phyloP scores from a whole-genome alignment of 2,113 vertebrate species.

The Bubalus kerabau region DNA sequence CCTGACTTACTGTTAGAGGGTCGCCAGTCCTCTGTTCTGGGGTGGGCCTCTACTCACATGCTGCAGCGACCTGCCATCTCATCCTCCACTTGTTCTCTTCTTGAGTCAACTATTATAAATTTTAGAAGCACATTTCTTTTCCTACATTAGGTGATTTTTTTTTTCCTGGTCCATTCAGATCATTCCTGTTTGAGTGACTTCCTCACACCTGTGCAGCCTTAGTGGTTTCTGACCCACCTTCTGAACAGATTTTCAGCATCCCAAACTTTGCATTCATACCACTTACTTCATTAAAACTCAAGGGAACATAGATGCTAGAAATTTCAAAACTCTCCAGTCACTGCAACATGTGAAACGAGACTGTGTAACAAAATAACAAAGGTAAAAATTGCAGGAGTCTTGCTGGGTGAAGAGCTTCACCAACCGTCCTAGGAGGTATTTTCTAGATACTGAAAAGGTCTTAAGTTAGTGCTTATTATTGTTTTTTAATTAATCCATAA shows the following conservation, averaged over 20 bases:
- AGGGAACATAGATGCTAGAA: background rate
- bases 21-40: background rate
- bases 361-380: background rate
- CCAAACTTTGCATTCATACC: background rate
- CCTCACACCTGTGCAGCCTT: background rate
- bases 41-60: background rate
- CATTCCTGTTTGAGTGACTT: background rate
- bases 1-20: background rate
- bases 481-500: background rate
- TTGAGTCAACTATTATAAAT: background rate
- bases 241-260: background rate
- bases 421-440: background rate
- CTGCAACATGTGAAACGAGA: background rate
- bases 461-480: no score
- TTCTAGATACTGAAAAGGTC: background rate
- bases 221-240: background rate
- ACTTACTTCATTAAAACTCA: background rate
- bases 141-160: background rate
- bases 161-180: no score
- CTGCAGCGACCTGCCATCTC: fast-evolving
- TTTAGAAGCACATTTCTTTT: background rate
- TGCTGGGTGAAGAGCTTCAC: background rate
- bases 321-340: background rate
- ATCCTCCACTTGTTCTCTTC: background rate
- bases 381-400: background rate